A percentile compares a stretch with the other conserved stretches of the same genome.
These are phyloP conservation scores for Bovichtus variegatus DNA, from an alignment of 2,797 vertebrate species.

Conservation along the genomic window DNA sequence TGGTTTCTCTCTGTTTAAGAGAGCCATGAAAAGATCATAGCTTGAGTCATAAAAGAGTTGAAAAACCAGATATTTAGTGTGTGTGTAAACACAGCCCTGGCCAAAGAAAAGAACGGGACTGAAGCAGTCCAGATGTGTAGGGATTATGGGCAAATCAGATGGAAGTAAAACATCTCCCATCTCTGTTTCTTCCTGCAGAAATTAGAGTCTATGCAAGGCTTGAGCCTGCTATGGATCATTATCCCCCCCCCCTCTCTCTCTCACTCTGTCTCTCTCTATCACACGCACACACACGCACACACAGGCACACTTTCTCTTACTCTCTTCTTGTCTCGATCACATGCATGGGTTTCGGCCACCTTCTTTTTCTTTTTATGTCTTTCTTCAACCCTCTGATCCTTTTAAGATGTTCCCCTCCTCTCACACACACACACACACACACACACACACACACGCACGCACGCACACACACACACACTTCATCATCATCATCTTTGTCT, in stretches of 20 bases:
- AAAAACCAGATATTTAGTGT: conserved; percentile 69
- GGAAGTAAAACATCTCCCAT: conserved; percentile 51
- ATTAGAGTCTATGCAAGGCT: conserved; percentile 48
- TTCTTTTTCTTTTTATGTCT: conserved; percentile 4
- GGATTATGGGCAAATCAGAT: conserved; percentile 58
- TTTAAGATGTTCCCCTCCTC: conserved; percentile 14
- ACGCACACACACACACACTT: conserved; percentile 28
- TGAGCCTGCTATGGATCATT: conserved; percentile 51
- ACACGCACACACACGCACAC: conserved; percentile 14
- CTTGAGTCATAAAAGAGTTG: conserved; percentile 68
- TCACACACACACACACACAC: conserved; percentile 1
- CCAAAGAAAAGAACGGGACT: conserved; percentile 64
- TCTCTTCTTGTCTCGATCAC: background rate
- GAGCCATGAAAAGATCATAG: conserved; percentile 63
- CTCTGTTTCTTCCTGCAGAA: conserved; percentile 59
- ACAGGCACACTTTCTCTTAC: conserved; percentile 2
- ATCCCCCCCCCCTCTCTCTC: conserved; percentile 9
- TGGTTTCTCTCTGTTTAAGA: conserved; percentile 49
- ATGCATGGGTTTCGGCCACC: conserved; percentile 11
- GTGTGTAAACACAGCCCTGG: conserved; percentile 70
- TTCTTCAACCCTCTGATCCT: background rate
- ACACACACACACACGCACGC: conserved; percentile 9
- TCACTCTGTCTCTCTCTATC: background rate
- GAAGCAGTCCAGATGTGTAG: conserved; percentile 72
- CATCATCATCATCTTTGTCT: conserved; percentile 51